Base-by-base conservation (phyloP, 1,140 invertebrate genomes). In the Pseudomyrmex sp. region DNA sequence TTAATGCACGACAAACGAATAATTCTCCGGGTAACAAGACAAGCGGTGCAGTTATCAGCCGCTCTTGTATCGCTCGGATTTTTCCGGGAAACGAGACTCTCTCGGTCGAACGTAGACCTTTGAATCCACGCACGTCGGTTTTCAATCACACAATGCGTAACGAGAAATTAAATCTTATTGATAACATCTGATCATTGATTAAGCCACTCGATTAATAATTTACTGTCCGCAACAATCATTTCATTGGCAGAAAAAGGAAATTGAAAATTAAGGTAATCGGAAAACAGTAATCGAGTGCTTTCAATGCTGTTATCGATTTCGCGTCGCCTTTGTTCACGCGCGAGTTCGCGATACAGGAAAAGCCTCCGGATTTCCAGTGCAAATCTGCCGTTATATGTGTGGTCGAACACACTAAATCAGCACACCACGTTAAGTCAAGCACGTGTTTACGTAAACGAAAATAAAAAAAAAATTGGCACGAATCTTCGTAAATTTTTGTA, bases 311-410 rank as follows among this genome's bases (percentile, higher is more conserved):
- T 70, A 70, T 79, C 76, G 35, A 26, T 44, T 35, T 46, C 74
- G 26, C 62, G 9, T 13, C 10, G 66, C 52, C 76, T 80, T 72
- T 80, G 76, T 80, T 80, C 66, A 52, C 44, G 20, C 65, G 66
- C 65, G 15, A 15, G 50, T n/a, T 13, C 26, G 62, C 65, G 65
- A 46, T n/a, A 15, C n/a, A 15, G n/a, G 13, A 44, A 23, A 20
- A 48, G 56, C n/a, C 50, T 52, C 2, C 10, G 23, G 48, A 75
- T 62, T 54, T 26, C 63, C 20, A 18, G 2, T 61, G 58, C 2
- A 68, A 26, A 66, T 56, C 50, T 12, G 13, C 7, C 46, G 15
- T 23, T 35, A n/a, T 1, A 44, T 13, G 35, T 18, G 2, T 23
- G 48, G 13, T 12, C 23, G 10, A 50, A 59, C 58, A 59, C 44